Evolutionary conservation across 2,888 invertebrate genomes (phyloP).

Genomic region (Malthinus flaveolus): DNA sequence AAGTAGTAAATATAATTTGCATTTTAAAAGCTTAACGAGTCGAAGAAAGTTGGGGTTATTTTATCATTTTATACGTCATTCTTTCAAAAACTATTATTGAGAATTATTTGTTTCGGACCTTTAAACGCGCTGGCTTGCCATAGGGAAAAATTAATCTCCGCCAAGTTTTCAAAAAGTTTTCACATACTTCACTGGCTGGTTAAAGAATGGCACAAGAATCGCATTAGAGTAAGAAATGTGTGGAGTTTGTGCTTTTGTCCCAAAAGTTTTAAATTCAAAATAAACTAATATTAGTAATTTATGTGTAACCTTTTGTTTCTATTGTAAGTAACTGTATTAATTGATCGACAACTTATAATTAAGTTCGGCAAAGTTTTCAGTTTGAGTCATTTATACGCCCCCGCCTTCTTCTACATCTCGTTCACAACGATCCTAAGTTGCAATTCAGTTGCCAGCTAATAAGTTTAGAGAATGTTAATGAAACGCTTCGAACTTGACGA

Average conservation of each 20-base stretch:
- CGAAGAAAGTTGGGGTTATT: not conserved
- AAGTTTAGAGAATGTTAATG: conserved; percentile 32
- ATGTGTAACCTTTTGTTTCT: conserved; percentile 12
- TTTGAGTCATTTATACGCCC: conserved; percentile 24
- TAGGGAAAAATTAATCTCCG: conserved; percentile 1
- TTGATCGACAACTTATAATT: conserved; percentile 34
- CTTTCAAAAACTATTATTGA: not conserved
- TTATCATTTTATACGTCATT: conserved; percentile 1
- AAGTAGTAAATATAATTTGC: not conserved
- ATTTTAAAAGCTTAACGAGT: not conserved
- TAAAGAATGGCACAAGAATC: not conserved
- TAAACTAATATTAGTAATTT: conserved; percentile 5
- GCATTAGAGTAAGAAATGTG: not conserved
- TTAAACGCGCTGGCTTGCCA: not conserved
- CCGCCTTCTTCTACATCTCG: not conserved
- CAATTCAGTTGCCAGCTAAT: conserved; percentile 29
- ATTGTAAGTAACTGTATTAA: conserved; percentile 21
- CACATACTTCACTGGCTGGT: not conserved
- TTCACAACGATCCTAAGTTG: conserved; percentile 28
- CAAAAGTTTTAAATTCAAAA: not conserved
- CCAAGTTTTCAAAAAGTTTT: not conserved
- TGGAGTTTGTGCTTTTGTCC: not conserved
- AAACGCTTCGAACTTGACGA: conserved; percentile 27
- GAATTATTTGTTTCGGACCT: conserved; percentile 5
- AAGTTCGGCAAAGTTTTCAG: conserved; percentile 29